phyloP scores from a whole-genome alignment of 2,113 vertebrate genomes.

The Hiodon alosoides region DNA sequence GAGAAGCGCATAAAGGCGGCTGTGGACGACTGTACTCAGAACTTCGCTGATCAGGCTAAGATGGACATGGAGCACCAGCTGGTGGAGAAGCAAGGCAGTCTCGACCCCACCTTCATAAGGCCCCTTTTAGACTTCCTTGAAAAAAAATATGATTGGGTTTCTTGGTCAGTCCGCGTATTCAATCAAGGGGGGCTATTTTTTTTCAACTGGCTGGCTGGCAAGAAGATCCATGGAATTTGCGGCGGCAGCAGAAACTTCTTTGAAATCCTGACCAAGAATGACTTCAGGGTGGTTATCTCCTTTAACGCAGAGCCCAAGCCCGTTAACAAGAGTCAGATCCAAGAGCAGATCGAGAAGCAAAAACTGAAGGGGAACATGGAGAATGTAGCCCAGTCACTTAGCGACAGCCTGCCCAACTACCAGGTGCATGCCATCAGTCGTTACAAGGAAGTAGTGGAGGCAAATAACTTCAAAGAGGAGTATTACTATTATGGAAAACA shows the following conservation, averaged over 20 bases:
- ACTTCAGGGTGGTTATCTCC: constrained; percentile 61
- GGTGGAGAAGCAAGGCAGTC: constrained; percentile 38
- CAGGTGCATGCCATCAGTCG: constrained; percentile 64
- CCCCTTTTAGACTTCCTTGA: constrained; percentile 47
- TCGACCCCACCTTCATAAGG: constrained; percentile 48
- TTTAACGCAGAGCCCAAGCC: constrained; percentile 58
- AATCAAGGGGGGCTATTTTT: constrained; percentile 55
- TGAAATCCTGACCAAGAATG: constrained; percentile 59
- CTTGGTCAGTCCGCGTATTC: constrained; percentile 64
- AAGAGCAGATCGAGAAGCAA: constrained; percentile 54
- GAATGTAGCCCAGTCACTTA: constrained; percentile 50
- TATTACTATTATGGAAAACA: constrained; percentile 61
- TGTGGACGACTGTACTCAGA: constrained; percentile 63
- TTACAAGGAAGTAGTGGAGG: constrained; percentile 63
- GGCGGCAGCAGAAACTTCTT: constrained; percentile 59
- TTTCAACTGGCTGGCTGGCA: constrained; percentile 68
- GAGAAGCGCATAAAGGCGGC: constrained; percentile 67
- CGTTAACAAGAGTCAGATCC: constrained; percentile 57
- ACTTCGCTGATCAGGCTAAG: constrained; percentile 64
- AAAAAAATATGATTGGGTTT: constrained; percentile 70
- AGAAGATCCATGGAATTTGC: constrained; percentile 57
- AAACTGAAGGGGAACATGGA: constrained; percentile 64
- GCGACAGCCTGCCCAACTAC: constrained; percentile 52
- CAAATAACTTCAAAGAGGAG: constrained; percentile 63
- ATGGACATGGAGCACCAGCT: constrained; percentile 53